These are phyloP conservation scores for Pocillopora meandrina DNA, from an alignment of 92 coral and sea anemone genomes.

Conservation along the genomic window DNA sequence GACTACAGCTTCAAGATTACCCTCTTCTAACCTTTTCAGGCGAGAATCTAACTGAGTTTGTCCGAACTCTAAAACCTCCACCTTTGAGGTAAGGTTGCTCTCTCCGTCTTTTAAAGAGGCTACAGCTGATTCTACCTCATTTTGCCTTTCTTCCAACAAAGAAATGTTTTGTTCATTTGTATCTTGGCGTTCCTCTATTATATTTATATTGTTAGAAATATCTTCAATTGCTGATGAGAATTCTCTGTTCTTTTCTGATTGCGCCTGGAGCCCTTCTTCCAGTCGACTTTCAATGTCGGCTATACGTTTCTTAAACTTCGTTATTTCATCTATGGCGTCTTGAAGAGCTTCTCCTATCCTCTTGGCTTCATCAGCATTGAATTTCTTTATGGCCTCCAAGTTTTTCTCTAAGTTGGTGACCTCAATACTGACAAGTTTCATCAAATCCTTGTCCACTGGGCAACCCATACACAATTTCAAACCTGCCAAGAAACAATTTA, in stretches of 20 bases:
- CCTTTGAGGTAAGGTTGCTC: background rate
- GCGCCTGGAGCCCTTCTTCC: background rate
- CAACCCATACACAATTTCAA: too few species aligned
- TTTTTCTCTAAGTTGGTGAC: constrained; percentile 47
- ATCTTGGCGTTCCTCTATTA: background rate
- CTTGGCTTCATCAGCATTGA: constrained; percentile 59
- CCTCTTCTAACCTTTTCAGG: constrained; percentile 10
- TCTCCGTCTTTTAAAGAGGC: constrained; percentile 1
- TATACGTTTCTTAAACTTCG: constrained; percentile 33
- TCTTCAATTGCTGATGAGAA: constrained; percentile 2
- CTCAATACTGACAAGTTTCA: constrained; percentile 63
- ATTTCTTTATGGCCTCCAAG: constrained; percentile 19
- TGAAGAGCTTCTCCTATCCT: constrained; percentile 56
- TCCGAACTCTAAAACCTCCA: constrained; percentile 33
- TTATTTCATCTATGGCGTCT: constrained; percentile 50
- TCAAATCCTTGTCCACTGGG: constrained; percentile 73
- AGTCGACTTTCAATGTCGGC: constrained; percentile 1
- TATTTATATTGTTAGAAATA: background rate
- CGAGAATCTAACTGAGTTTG: constrained; percentile 5
- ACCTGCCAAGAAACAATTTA: too few species aligned
- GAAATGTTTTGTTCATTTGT: background rate
- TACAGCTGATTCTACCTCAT: background rate
- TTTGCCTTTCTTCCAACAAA: background rate
- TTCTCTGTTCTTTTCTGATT: background rate
- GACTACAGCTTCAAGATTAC: background rate